Conservation (phyloP, 2,113 vertebrate species). For the Pedionomus torquatus region DNA sequence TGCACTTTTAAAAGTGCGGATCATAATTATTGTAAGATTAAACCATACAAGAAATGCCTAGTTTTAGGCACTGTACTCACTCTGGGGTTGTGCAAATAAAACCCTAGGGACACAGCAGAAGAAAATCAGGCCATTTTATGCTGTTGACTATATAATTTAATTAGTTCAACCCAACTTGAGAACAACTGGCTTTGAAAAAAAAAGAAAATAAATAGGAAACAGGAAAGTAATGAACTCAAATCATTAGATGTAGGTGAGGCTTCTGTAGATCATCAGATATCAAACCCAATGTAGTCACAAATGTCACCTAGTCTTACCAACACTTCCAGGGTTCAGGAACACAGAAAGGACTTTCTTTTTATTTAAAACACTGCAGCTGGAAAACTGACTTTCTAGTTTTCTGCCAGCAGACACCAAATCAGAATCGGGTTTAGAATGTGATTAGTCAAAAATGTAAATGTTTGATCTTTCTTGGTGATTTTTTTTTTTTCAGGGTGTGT, state of each 20-base stretch:
- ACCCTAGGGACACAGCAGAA: neutral
- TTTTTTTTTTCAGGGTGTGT: neutral
- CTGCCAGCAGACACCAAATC: neutral
- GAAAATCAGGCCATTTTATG: constrained; percentile 10
- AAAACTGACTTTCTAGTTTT: neutral
- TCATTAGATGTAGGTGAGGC: neutral
- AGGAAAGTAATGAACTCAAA: constrained; percentile 53
- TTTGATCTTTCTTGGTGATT: neutral
- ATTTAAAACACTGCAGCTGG: neutral
- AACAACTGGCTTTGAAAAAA: constrained; percentile 30
- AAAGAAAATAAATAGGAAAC: neutral
- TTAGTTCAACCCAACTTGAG: constrained; percentile 47
- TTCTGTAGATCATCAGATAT: neutral
- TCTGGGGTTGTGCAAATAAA: neutral
- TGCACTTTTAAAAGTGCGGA: neutral
- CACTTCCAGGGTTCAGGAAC: neutral
- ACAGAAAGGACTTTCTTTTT: neutral
- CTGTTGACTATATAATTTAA: constrained; percentile 37
- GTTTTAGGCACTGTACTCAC: neutral
- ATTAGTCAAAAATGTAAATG: neutral
- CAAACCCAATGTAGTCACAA: neutral
- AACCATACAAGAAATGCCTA: neutral
- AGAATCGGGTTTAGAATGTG: neutral
- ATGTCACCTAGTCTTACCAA: neutral
- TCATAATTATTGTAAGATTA: neutral